Conservation (phyloP, 2,797 vertebrate genomes). For the Gastrophryne carolinensis region DNA sequence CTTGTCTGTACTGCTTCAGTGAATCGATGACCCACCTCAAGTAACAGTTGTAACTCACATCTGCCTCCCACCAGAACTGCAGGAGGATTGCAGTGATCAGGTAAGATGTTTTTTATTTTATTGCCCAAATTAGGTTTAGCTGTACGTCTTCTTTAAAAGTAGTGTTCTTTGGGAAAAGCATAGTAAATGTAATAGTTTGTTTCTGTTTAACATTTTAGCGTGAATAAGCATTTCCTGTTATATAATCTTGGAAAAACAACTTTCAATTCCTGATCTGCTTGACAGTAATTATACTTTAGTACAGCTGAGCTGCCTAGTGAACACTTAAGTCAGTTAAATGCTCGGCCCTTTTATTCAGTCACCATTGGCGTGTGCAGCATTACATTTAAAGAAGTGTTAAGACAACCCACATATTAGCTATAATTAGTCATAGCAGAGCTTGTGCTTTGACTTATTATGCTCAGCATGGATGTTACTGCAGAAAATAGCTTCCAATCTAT, state of each 20-base stretch:
- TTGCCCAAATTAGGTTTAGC: too few species aligned
- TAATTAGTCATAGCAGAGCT: constrained; percentile 17
- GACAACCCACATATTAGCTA: constrained; percentile 19
- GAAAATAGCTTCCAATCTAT: neutral
- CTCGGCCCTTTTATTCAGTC: constrained; percentile 8
- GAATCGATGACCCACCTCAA: too few species aligned
- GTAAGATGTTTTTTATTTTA: too few species aligned
- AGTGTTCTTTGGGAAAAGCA: too few species aligned
- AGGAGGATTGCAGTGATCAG: too few species aligned
- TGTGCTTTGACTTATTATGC: constrained; percentile 19
- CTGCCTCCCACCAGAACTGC: too few species aligned
- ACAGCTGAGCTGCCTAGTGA: constrained; percentile 5
- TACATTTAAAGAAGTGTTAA: constrained; percentile 11
- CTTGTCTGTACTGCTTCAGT: too few species aligned
- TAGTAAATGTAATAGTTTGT: too few species aligned
- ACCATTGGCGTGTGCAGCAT: neutral
- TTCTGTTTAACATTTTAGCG: too few species aligned
- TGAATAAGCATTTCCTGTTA: too few species aligned
- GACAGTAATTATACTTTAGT: constrained; percentile 31
- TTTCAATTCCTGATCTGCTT: neutral
- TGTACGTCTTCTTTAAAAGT: too few species aligned
- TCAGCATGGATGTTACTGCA: neutral
- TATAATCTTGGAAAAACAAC: neutral
- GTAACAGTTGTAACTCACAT: too few species aligned
- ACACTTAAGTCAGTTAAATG: constrained; percentile 5